Evolutionary conservation across 2,888 invertebrate genomes (phyloP).

Genomic region (Julus scandinavius): DNA sequence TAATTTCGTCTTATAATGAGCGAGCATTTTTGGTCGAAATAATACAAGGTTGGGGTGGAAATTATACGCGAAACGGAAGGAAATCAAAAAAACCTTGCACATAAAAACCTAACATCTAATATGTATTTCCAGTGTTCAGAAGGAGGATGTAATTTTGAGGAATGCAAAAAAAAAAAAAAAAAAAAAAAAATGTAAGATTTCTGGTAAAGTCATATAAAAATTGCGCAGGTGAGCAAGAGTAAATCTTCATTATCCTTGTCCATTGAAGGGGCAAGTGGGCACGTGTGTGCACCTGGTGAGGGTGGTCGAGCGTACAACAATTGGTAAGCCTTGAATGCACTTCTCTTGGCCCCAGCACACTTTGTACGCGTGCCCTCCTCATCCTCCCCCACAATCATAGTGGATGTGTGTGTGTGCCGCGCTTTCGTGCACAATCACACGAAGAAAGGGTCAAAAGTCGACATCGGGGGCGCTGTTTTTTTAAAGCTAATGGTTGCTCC

Average conservation of each 20-base stretch:
- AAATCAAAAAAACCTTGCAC: neutral
- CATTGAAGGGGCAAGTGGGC: slow-evolving; percentile 42
- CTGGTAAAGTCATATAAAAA: slow-evolving; percentile 5
- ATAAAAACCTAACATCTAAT: slow-evolving; percentile 8
- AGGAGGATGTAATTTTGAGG: neutral
- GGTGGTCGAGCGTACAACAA: slow-evolving; percentile 21
- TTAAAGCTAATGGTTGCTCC: neutral
- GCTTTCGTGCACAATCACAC: neutral
- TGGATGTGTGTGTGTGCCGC: neutral
- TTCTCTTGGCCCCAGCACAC: neutral
- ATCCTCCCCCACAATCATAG: neutral
- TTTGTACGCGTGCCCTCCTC: slow-evolving; percentile 11
- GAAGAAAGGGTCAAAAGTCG: neutral
- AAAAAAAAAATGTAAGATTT: no score
- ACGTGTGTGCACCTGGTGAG: slow-evolving; percentile 31
- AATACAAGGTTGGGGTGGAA: slow-evolving; percentile 5
- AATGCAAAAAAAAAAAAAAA: neutral
- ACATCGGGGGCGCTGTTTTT: neutral
- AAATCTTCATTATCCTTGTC: slow-evolving; percentile 44
- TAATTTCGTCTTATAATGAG: neutral
- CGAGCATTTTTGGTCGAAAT: neutral
- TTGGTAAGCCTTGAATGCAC: slow-evolving; percentile 5
- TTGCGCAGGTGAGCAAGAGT: slow-evolving; percentile 31
- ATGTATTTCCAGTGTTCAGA: neutral
- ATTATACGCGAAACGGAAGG: neutral